Conservation (phyloP, 2,797 vertebrate species). For the Bradypus variegatus region DNA sequence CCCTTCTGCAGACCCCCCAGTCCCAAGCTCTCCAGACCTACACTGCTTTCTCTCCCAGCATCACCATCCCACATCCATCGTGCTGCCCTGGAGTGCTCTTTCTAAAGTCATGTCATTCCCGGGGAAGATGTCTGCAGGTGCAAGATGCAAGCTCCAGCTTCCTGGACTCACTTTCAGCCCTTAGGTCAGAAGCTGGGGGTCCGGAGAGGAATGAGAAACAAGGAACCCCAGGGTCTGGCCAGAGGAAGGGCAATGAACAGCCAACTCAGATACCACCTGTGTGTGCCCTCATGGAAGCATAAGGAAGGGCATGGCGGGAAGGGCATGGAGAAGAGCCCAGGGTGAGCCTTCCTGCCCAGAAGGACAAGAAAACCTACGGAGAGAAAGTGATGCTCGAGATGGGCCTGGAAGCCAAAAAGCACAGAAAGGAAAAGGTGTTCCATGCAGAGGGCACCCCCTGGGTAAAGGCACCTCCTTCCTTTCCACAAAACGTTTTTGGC, state of each 20-base stretch:
- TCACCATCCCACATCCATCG: not conserved
- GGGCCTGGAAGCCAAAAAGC: not conserved
- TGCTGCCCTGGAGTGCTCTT: not conserved
- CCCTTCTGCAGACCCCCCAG: not conserved
- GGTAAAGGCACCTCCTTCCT: not conserved
- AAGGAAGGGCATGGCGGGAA: not conserved
- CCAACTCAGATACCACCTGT: not conserved
- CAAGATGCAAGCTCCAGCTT: not conserved
- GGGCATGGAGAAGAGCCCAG: not conserved
- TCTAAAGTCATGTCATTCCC: not conserved
- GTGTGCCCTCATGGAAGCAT: not conserved
- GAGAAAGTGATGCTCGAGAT: not conserved
- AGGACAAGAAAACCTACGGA: not conserved
- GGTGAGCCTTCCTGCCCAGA: not conserved
- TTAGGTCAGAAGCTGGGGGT: not conserved
- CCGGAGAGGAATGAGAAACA: not conserved
- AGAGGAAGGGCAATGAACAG: not conserved
- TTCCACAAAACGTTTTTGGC: not conserved
- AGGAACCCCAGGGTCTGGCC: not conserved
- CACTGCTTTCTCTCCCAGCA: not conserved
- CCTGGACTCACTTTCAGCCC: not conserved
- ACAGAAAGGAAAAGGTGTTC: not conserved
- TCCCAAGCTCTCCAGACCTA: not conserved
- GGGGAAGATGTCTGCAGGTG: not conserved
- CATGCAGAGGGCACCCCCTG: not conserved